These are phyloP conservation scores for Drosophila orosa DNA, from an alignment of 1,140 invertebrate genomes.

Conservation along the genomic window DNA sequence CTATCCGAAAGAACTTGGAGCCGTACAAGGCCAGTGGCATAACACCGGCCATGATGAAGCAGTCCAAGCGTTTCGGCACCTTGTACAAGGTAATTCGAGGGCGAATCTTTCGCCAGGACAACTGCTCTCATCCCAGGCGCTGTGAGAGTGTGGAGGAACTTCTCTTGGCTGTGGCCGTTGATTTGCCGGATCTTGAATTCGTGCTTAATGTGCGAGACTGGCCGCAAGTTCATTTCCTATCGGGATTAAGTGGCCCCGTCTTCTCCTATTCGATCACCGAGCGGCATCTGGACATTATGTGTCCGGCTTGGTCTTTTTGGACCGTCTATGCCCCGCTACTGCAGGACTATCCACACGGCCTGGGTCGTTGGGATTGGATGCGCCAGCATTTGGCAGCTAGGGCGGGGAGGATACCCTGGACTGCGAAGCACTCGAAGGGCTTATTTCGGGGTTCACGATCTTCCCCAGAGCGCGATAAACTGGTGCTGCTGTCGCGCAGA, in stretches of 20 bases:
- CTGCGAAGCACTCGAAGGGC: conserved; percentile 89
- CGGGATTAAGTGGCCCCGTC: conserved; percentile 87
- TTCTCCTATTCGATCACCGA: conserved; percentile 97
- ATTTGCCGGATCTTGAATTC: conserved; percentile 93
- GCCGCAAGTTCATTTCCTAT: conserved; percentile 88
- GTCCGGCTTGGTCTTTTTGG: conserved; percentile 99
- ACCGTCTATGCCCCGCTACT: conserved; percentile 96
- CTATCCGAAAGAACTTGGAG: conserved; percentile 89
- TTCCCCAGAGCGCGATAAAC: conserved; percentile 93
- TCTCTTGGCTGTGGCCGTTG: conserved; percentile 88
- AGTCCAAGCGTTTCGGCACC: conserved; percentile 86
- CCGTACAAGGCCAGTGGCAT: conserved; percentile 88
- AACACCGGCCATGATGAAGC: conserved; percentile 87
- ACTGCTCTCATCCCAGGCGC: conserved; percentile 96
- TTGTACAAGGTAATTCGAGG: conserved; percentile 91
- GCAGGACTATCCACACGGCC: conserved; percentile 94
- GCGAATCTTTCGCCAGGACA: conserved; percentile 91
- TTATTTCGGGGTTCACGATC: conserved; percentile 98
- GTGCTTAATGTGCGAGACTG: conserved; percentile 96
- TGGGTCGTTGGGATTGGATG: conserved; percentile 96
- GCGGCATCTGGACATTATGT: conserved; percentile 96
- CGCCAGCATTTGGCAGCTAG: conserved; percentile 89
- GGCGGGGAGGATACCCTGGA: conserved; percentile 90
- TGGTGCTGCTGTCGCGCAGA: conserved; percentile 92
- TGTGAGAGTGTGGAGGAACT: conserved; percentile 97